Conservation (phyloP, 2,113 vertebrate genomes). For the Empidonax alnorum region DNA sequence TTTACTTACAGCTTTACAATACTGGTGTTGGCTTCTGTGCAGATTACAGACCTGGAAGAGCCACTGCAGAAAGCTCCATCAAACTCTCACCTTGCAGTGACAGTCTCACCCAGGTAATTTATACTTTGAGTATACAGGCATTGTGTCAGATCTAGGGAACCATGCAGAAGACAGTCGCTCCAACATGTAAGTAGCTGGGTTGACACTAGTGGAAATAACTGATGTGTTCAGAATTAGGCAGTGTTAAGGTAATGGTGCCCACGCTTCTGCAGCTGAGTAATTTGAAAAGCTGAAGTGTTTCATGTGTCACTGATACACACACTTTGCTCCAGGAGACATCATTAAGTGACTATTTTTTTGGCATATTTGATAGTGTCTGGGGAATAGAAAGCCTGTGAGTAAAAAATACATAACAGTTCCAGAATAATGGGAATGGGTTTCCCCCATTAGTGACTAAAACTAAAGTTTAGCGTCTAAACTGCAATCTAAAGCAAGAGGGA, state of each 20-base stretch:
- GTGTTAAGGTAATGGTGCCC: not conserved
- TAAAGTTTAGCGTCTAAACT: not conserved
- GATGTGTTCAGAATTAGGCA: not conserved
- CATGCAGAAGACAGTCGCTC: not conserved
- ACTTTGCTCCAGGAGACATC: not conserved
- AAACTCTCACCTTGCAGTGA: slow-evolving; percentile 80
- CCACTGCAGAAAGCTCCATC: slow-evolving; percentile 61
- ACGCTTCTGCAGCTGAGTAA: not conserved
- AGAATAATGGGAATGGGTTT: not conserved
- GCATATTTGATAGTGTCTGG: not conserved
- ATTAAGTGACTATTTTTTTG: not conserved
- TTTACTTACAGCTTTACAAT: slow-evolving; percentile 85
- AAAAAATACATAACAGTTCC: not conserved
- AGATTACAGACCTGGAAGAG: slow-evolving; percentile 70
- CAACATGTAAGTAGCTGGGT: not conserved
- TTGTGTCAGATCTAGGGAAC: not conserved
- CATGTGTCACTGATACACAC: not conserved
- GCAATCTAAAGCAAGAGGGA: not conserved
- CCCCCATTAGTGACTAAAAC: not conserved
- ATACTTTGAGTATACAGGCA: not conserved
- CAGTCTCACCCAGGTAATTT: slow-evolving; percentile 80
- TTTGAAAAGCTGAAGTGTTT: not conserved
- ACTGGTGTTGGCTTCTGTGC: slow-evolving; percentile 83
- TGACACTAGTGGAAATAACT: not conserved
- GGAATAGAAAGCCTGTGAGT: not conserved